Evolutionary conservation across 2,888 invertebrate species (phyloP), one percentile per base, ranked within the genome.

Genomic region (Piscicola geometra): DNA sequence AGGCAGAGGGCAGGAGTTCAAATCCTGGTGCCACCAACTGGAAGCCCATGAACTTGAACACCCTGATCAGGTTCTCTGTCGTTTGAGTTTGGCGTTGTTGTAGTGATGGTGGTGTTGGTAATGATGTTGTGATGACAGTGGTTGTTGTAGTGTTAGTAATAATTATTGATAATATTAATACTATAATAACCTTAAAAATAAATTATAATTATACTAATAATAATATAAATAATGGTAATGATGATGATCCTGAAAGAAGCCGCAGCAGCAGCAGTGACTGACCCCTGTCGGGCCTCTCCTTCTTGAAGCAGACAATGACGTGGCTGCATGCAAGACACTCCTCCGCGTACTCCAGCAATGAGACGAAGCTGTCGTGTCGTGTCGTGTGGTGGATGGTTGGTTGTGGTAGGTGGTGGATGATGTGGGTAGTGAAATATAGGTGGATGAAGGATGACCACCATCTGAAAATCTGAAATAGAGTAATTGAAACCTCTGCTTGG

Each of bases 41-140:
- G 88, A 97, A 97, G 78, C 97, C 97, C 88, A 97, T 90, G 88
- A 94, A 95, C 91, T 94, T 93, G 90, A 97, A 97, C 50, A 94
- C 94, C 82, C 95, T 91, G 80, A 96, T 90, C 82, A 97, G 88
- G 81, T 91, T 90, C 73, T 91, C 91, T 89, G 86, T 52, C n/a
- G n/a, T n/a, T n/a, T n/a, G n/a, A n/a, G n/a, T n/a, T n/a, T n/a
- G n/a, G n/a, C n/a, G n/a, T n/a, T n/a, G n/a, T n/a, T n/a, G n/a
- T n/a, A n/a, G n/a, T n/a, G n/a, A n/a, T n/a, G n/a, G n/a, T n/a
- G n/a, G n/a, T n/a, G n/a, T n/a, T n/a, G n/a, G n/a, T n/a, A n/a
- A n/a, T n/a, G n/a, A n/a, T n/a, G n/a, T n/a, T n/a, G n/a, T n/a
- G n/a, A n/a, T n/a, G n/a, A n/a, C n/a, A n/a, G n/a, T n/a, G n/a